These are phyloP conservation scores for Dioctria rufipes DNA, from an alignment of 2,888 invertebrate genomes.

Conservation along the genomic window DNA sequence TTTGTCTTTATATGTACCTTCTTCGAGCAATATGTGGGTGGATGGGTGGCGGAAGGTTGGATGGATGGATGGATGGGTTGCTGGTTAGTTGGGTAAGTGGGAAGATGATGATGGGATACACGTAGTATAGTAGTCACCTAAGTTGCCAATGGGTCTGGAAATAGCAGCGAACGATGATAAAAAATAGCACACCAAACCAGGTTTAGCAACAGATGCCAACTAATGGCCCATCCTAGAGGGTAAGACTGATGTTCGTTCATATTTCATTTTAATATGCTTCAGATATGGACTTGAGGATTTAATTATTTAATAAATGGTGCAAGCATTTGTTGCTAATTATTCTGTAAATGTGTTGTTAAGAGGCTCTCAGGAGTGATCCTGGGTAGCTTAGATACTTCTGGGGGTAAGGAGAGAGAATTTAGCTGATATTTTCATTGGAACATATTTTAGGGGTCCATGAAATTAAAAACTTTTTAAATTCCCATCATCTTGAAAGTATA, in stretches of 20 bases:
- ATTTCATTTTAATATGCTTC: slow-evolving; percentile 51
- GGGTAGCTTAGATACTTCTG: neutral
- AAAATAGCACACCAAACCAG: slow-evolving; percentile 20
- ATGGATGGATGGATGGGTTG: neutral
- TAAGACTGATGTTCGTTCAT: slow-evolving; percentile 40
- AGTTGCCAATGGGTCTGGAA: neutral
- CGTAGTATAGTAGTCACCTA: neutral
- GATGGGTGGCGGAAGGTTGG: neutral
- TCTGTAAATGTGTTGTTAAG: slow-evolving; percentile 51
- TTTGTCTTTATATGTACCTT: slow-evolving; percentile 14
- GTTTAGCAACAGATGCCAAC: slow-evolving; percentile 50
- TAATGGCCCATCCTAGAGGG: slow-evolving; percentile 30
- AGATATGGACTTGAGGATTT: slow-evolving; percentile 37
- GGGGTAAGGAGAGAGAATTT: neutral
- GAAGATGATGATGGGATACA: no score
- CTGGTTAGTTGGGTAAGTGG: no score
- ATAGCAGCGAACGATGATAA: slow-evolving; percentile 24
- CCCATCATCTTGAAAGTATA: no score
- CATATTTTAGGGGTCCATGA: neutral
- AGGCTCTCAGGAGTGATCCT: slow-evolving; percentile 5
- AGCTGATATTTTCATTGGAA: no score
- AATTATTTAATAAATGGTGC: slow-evolving; percentile 52
- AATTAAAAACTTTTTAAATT: no score
- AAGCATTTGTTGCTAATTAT: slow-evolving; percentile 52
- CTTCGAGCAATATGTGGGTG: neutral